Percentiles rank a stretch among this genome's conserved stretches.
Evolutionary conservation across 2,888 invertebrate species (phyloP).

Genomic region (Cotesia congregata): DNA sequence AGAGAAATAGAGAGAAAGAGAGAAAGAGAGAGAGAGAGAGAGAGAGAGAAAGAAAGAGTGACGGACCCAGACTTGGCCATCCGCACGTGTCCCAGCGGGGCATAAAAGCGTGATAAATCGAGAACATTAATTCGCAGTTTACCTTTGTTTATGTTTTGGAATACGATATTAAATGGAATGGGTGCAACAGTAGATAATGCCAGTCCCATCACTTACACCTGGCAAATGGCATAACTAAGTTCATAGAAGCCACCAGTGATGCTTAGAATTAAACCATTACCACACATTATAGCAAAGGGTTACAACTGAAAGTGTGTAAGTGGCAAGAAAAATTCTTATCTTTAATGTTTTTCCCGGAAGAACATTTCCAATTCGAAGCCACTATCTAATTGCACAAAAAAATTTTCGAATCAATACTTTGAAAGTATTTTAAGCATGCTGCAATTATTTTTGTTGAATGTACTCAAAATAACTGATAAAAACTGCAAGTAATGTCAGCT

Average conservation of each 20-base stretch:
- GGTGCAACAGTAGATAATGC: slow-evolving; percentile 69
- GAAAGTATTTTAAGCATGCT: too few relatives aligned
- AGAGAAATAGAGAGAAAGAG: slow-evolving; percentile 37
- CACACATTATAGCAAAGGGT: too few relatives aligned
- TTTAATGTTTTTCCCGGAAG: not conserved
- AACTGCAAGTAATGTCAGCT: too few relatives aligned
- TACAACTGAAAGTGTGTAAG: too few relatives aligned
- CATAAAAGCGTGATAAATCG: slow-evolving; percentile 70
- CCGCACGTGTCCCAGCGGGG: slow-evolving; percentile 59
- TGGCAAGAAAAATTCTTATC: not conserved
- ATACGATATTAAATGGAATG: slow-evolving; percentile 70
- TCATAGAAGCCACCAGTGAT: not conserved
- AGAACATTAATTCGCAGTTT: slow-evolving; percentile 70
- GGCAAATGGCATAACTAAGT: slow-evolving; percentile 24
- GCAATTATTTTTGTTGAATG: too few relatives aligned
- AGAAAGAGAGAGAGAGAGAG: slow-evolving; percentile 35
- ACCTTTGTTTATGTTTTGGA: slow-evolving; percentile 70
- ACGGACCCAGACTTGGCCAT: slow-evolving; percentile 45
- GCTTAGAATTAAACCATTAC: not conserved
- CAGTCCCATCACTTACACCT: slow-evolving; percentile 66
- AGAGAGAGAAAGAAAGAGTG: slow-evolving; percentile 41
- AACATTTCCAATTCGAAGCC: not conserved
- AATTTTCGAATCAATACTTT: too few relatives aligned
- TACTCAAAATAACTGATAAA: too few relatives aligned
- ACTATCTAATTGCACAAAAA: too few relatives aligned